These are phyloP conservation scores for Alcedo quadribrachys DNA, from an alignment of 2,797 vertebrate genomes.

Conservation along the genomic window DNA sequence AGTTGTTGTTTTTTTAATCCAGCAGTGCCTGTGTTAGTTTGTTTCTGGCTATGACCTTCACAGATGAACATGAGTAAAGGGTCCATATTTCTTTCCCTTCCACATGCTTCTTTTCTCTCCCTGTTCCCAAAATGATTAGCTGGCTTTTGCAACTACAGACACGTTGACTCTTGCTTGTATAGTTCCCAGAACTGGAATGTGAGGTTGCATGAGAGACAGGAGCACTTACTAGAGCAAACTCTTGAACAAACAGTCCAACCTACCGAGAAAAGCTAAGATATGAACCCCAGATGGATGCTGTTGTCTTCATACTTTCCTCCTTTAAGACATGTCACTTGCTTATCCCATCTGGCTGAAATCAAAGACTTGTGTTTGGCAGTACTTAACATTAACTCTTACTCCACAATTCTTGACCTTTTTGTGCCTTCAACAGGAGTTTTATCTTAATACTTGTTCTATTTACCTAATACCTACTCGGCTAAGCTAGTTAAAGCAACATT, in stretches of 20 bases:
- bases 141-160: background rate
- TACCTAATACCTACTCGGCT: background rate
- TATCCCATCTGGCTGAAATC: background rate
- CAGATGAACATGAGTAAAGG: background rate
- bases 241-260: background rate
- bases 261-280: background rate
- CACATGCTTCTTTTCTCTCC: background rate
- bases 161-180: background rate
- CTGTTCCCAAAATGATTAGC: background rate
- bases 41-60: background rate
- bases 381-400: background rate
- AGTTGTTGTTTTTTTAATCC: background rate
- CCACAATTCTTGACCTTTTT: background rate
- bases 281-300: background rate
- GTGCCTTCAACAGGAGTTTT: background rate
- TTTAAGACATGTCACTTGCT: fast-evolving
- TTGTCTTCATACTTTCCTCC: background rate
- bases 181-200: background rate
- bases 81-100: background rate
- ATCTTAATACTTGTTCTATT: background rate
- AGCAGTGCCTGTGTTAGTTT: background rate
- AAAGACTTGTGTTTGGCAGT: background rate
- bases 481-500: background rate
- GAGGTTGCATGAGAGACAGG: background rate
- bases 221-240: background rate